A percentile compares a stretch with the other conserved stretches of the same genome.
phyloP scores from a whole-genome alignment of 1,140 invertebrate genomes.

The Brachionus rubens region DNA sequence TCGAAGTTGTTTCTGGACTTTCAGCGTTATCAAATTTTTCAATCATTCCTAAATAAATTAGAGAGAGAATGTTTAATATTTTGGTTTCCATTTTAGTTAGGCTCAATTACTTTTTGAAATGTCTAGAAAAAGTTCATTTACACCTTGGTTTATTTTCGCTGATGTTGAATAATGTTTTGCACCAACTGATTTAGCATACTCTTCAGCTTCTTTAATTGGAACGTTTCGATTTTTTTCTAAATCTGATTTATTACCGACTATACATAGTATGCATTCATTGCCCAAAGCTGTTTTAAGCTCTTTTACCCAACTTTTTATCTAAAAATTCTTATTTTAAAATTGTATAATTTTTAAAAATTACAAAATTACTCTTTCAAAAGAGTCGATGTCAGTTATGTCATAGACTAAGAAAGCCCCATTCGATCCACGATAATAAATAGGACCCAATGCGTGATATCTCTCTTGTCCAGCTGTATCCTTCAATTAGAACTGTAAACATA shows the following conservation, averaged over 20 bases:
- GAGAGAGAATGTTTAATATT: constrained; percentile 11
- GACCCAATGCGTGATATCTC: constrained; percentile 85
- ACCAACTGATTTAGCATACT: constrained; percentile 82
- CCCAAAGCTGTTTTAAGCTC: constrained; percentile 94
- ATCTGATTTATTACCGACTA: constrained; percentile 97
- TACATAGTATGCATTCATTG: constrained; percentile 81
- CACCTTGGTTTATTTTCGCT: constrained; percentile 81
- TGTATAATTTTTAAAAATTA: constrained; percentile 15
- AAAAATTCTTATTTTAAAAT: constrained; percentile 48
- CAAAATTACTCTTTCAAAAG: constrained; percentile 81
- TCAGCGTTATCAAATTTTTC: constrained; percentile 19
- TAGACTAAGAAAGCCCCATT: constrained; percentile 97
- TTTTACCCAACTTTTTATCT: constrained; percentile 95
- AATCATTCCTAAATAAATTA: constrained; percentile 25
- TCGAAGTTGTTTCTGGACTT: background rate
- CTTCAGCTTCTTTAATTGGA: constrained; percentile 76
- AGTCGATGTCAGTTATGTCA: constrained; percentile 95
- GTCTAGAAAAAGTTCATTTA: constrained; percentile 87
- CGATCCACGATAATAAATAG: constrained; percentile 92
- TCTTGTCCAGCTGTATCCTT: constrained; percentile 90
- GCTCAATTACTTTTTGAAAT: constrained; percentile 67
- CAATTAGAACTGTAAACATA: constrained; percentile 42
- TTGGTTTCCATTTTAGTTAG: background rate
- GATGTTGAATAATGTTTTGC: constrained; percentile 92
- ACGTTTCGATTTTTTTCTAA: constrained; percentile 85